Percentiles rank a stretch among this genome's conserved stretches.
Evolutionary conservation across 1,140 invertebrate genomes (phyloP).

Genomic region (Brachystomella parvula): DNA sequence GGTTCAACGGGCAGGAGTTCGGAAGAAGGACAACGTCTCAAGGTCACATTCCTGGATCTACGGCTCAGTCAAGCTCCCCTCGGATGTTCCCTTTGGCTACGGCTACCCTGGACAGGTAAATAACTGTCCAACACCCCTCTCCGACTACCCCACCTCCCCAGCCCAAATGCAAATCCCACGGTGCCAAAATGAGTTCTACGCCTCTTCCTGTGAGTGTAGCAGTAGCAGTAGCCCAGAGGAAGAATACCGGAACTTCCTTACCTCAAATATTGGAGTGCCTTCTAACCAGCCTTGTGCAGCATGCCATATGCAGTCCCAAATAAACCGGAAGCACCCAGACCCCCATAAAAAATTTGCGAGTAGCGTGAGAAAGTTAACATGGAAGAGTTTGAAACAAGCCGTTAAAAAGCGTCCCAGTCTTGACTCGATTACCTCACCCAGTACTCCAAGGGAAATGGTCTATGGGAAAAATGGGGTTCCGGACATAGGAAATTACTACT

Average conservation of each 20-base stretch:
- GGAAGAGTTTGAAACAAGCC: conserved; percentile 39
- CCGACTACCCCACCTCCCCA: neutral
- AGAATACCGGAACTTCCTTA: neutral
- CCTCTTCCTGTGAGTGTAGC: conserved; percentile 28
- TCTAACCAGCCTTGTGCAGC: conserved; percentile 13
- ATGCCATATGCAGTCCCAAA: neutral
- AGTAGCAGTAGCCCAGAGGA: too few species aligned
- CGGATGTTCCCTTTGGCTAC: conserved; percentile 32
- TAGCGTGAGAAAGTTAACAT: conserved; percentile 36
- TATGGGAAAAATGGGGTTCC: conserved; percentile 9
- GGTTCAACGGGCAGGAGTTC: conserved; percentile 28
- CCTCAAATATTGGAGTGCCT: neutral
- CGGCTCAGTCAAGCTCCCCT: conserved; percentile 32
- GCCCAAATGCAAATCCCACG: conserved; percentile 4
- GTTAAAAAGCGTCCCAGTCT: conserved; percentile 37
- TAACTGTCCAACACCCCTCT: neutral
- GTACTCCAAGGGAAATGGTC: neutral
- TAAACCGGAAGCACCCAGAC: conserved; percentile 10
- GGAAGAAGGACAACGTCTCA: conserved; percentile 30
- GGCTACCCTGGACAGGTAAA: conserved; percentile 12
- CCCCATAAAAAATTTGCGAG: conserved; percentile 30
- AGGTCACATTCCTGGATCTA: conserved; percentile 38
- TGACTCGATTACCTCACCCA: conserved; percentile 21
- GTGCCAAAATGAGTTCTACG: conserved; percentile 5
- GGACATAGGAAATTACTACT: neutral